Percentiles rank a stretch among this genome's conserved stretches.
These are phyloP conservation scores for Chaetodon trifasciatus DNA, from an alignment of 2,797 vertebrate genomes.

Conservation along the genomic window DNA sequence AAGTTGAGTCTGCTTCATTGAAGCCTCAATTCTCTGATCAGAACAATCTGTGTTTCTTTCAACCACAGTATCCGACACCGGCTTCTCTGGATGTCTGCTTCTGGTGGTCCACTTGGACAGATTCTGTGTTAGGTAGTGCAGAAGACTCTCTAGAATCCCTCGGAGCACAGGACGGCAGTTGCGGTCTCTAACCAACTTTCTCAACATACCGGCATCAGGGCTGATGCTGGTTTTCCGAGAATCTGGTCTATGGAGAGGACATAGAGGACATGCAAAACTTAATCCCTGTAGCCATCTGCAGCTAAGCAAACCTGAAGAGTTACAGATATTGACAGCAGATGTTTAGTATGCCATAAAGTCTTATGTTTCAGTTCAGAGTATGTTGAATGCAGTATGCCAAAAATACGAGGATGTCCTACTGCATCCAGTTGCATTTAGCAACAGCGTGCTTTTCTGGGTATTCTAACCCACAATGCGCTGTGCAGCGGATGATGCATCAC, in stretches of 20 bases:
- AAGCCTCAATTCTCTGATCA: constrained; percentile 19
- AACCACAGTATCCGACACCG: background rate
- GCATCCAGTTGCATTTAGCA: too few species aligned
- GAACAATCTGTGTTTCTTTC: constrained; percentile 15
- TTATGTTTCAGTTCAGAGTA: too few species aligned
- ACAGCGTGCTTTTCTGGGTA: too few species aligned
- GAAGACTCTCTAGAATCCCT: constrained; percentile 89
- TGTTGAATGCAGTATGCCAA: too few species aligned
- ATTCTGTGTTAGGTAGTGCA: constrained; percentile 84
- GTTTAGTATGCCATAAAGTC: too few species aligned
- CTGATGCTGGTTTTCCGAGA: constrained; percentile 61
- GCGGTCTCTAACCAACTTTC: constrained; percentile 86
- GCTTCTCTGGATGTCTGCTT: constrained; percentile 20
- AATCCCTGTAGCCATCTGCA: constrained; percentile 37
- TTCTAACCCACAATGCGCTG: too few species aligned
- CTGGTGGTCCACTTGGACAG: constrained; percentile 24
- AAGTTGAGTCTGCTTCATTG: constrained; percentile 13
- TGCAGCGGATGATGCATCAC: too few species aligned
- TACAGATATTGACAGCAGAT: constrained; percentile 7
- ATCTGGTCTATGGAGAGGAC: constrained; percentile 75
- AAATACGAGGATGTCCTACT: too few species aligned
- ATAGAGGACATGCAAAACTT: constrained; percentile 81
- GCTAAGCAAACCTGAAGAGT: constrained; percentile 16
- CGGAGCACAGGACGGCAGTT: constrained; percentile 80
- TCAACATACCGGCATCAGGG: constrained; percentile 82